Evolutionary conservation across 2,797 vertebrate species (phyloP).

Genomic region (Tachyglossus aculeatus): DNA sequence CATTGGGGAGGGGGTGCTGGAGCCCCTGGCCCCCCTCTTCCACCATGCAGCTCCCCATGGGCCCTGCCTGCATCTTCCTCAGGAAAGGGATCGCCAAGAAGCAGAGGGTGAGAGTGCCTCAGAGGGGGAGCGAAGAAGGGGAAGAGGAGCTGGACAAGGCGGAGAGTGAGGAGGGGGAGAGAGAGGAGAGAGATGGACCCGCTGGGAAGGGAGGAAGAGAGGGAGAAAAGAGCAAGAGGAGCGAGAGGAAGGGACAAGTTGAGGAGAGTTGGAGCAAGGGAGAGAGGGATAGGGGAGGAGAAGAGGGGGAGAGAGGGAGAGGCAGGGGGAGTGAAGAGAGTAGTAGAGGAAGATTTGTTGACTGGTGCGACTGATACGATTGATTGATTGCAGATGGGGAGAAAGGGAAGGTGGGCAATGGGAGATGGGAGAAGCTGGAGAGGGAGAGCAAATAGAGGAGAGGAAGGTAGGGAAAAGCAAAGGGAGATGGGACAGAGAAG

Average conservation of each 20-base stretch:
- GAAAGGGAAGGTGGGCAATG: neutral
- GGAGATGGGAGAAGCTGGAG: neutral
- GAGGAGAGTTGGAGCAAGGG: neutral
- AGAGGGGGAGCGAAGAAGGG: neutral
- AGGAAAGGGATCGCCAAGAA: constrained; percentile 72
- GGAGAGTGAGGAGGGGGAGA: neutral
- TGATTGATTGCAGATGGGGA: no score
- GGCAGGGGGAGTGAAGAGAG: neutral
- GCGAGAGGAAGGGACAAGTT: neutral
- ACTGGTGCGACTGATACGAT: no score
- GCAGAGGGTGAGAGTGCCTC: constrained; percentile 59
- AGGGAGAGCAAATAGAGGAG: neutral
- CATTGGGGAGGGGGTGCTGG: neutral
- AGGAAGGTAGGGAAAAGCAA: neutral
- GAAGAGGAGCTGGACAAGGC: neutral
- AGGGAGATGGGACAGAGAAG: neutral
- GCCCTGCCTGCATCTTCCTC: constrained; percentile 73
- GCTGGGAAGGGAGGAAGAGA: neutral
- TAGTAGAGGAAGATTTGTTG: neutral
- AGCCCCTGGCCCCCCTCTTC: neutral
- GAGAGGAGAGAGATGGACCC: neutral
- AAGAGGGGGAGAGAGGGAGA: neutral
- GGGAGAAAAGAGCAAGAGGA: neutral
- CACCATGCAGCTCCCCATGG: constrained; percentile 64
- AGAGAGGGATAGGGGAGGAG: neutral